phyloP scores from a whole-genome alignment of 35 echinoderm and acorn worm species.

The Hemicentrotus pulcherrimus region DNA sequence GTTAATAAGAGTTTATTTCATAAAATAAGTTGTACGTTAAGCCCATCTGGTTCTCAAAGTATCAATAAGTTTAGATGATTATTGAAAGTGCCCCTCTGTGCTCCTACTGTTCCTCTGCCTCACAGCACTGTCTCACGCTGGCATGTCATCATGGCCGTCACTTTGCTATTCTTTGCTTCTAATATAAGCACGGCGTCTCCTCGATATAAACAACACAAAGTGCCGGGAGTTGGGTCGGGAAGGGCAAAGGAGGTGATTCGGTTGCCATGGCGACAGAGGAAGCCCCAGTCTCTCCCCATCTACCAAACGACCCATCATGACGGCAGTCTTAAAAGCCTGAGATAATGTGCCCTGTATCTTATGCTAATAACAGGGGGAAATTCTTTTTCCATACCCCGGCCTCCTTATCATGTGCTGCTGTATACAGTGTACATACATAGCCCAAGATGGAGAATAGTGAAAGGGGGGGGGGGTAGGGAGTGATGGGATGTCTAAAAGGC shows the following conservation, averaged over 20 bases:
- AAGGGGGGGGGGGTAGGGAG: background rate
- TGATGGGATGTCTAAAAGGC: background rate
- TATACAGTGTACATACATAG: background rate
- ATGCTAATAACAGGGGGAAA: background rate
- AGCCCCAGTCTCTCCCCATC: background rate
- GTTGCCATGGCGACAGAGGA: background rate
- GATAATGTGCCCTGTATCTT: background rate
- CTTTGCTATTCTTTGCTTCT: constrained; percentile 7
- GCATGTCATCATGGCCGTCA: background rate
- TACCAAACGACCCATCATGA: background rate
- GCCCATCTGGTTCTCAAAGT: too few species aligned
- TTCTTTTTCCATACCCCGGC: background rate
- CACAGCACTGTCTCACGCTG: background rate
- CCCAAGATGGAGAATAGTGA: background rate
- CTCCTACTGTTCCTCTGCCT: background rate
- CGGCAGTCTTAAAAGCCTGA: background rate
- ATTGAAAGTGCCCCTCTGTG: background rate
- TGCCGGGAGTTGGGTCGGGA: background rate
- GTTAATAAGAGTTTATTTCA: too few species aligned
- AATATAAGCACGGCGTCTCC: background rate
- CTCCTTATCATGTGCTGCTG: background rate
- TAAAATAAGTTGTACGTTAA: too few species aligned
- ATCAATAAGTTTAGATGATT: background rate
- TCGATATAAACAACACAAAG: background rate
- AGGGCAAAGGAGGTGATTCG: background rate